Evolutionary conservation across 2,888 invertebrate species (phyloP), one percentile per base, ranked within the genome.

Genomic region (Gymnosoma rotundatum): DNA sequence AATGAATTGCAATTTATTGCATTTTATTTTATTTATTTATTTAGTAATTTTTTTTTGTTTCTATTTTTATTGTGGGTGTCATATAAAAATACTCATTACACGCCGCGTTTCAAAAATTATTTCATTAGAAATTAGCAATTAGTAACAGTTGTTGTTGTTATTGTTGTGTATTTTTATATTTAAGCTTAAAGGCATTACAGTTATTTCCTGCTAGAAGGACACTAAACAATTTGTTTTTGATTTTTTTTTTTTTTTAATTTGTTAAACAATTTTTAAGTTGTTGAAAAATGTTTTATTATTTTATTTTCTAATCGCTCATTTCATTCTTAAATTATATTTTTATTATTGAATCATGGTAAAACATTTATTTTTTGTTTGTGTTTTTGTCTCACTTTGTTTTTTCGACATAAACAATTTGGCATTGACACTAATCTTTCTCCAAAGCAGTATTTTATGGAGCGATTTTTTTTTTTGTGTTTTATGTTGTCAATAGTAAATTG

Each of bases 351-450:
- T 48, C 66, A 60, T 64, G 18, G 61, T 42, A 54, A 63, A 61
- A 69, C 78, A 78, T 69, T 78, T 78, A 54, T 20, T 67, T 16
- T 63, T 58, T 75, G 58, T 75, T 7, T 32, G 6, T 32, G 25
- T 32, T 58, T 14, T 48, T 50, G 67, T 18, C 6, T 72, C 18
- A 54, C 16, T 78, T 56, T 54, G 36, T 70, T 70, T 64, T 80
- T 36, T 16, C 21, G 50, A 20, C 48, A 45, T 32, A 60, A 67
- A 73, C 60, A 20, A 21, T 67, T 73, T 73, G 79, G 45, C 79
- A 80, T 73, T 80, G 79, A 80, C 79, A 80, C 79, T 45, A 80
- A 80, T 80, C 66, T 67, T 12, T 45, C 4, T 20, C 45, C 58
- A 42, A 66, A 42, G 61, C 54, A 60, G 73, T 73, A 42, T 60